Evolutionary conservation across 2,113 vertebrate genomes (phyloP).

Genomic region (Hyla sarda): DNA sequence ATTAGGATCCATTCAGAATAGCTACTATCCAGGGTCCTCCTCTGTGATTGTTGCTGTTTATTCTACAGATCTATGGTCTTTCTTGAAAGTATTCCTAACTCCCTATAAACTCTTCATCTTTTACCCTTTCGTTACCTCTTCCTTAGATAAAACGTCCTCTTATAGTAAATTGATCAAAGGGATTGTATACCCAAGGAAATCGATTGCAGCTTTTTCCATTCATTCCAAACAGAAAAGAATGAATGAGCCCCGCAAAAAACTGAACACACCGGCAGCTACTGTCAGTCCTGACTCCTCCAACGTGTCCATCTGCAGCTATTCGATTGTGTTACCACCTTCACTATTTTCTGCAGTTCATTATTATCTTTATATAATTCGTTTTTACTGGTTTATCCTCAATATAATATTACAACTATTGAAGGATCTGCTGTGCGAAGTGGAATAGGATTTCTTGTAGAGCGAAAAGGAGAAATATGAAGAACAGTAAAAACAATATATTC

Average conservation of each 20-base stretch:
- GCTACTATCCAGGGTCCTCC: too few relatives aligned
- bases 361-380: neutral
- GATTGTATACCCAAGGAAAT: neutral
- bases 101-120: neutral
- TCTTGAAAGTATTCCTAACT: neutral
- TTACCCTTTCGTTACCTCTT: neutral
- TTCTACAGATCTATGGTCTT: neutral
- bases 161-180: neutral
- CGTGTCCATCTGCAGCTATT: neutral
- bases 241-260: neutral
- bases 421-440: too few relatives aligned
- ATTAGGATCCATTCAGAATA: too few relatives aligned
- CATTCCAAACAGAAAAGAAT: neutral
- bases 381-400: neutral
- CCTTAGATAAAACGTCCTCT: neutral
- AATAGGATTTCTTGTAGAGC: too few relatives aligned
- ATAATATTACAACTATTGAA: too few relatives aligned
- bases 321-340: too few relatives aligned
- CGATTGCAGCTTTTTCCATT: neutral
- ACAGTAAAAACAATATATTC: too few relatives aligned
- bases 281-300: too few relatives aligned
- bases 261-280: neutral
- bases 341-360: too few relatives aligned
- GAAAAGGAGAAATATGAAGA: too few relatives aligned
- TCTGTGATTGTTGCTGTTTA: too few relatives aligned